Evolutionary conservation across 2,888 invertebrate species (phyloP), one percentile per base, ranked within the genome.

Genomic region (Sycophila texana): DNA sequence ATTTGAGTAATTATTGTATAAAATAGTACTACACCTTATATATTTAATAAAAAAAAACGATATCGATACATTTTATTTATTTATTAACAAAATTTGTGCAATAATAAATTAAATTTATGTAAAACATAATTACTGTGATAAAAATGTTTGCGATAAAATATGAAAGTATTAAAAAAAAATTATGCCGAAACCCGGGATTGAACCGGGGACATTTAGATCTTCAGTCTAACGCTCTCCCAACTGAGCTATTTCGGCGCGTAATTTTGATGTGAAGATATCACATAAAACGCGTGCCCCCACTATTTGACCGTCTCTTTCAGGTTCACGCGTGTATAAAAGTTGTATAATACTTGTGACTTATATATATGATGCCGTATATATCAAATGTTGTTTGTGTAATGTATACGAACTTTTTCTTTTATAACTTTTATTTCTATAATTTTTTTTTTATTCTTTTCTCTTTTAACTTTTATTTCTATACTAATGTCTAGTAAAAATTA

Each of bases 161-260:
- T 49, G 63, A 75, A 78, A 76, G n/a, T 16, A 51, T 72, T 26
- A 66, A 68, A 70, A 74, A 76, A 75, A 51, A 65, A 57, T 13
- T 12, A 60, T 81, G 81, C 79, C 81, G 79, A 81, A 81, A 79
- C 79, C 79, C 81, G 81, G 81, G 79, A 81, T 81, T 76, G 81
- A 81, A 81, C 81, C 81, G 77, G 81, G 79, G 81, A 81, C 79
- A 70, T 81, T 81, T 81, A 81, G 81, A 79, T 81, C 78, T 79
- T 81, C 81, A 81, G 81, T 81, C 77, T 81, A 81, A 81, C 81
- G 81, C 81, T 79, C 79, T 81, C 79, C 81, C 81, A 81, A 77
- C 81, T 81, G 81, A 81, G 81, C 81, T 82, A 82, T 82, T 82
- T 82, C 82, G 82, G 80, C 80, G 61, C 22, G 55, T 20, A 0